A percentile compares a stretch with the other conserved stretches of the same genome.
Evolutionary conservation across 2,888 invertebrate genomes (phyloP).

Genomic region (Acrocyrtus sp.): DNA sequence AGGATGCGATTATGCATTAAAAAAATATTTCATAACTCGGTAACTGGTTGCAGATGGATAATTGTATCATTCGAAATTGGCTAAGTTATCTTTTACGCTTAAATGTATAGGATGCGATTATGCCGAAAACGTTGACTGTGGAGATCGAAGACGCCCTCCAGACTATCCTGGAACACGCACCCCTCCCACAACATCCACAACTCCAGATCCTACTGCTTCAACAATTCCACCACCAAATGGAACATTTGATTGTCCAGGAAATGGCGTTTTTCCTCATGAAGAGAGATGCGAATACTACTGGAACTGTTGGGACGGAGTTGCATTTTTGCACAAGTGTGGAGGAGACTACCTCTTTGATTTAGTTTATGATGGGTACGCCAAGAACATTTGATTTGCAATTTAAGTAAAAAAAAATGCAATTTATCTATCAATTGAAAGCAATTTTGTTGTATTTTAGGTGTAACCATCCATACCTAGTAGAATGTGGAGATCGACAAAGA

Average conservation of each 20-base stretch:
- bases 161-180: conserved; percentile 15
- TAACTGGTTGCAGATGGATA: too few species aligned
- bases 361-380: conserved; percentile 30
- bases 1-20: too few species aligned
- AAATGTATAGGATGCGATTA: conserved; percentile 39
- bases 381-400: background rate
- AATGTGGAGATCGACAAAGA: conserved; percentile 36
- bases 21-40: too few species aligned
- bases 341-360: conserved; percentile 37
- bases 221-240: conserved; percentile 24
- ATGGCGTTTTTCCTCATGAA: conserved; percentile 39
- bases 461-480: conserved; percentile 36
- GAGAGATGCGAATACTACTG: conserved; percentile 46
- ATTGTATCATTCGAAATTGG: too few species aligned
- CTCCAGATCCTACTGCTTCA: conserved; percentile 11
- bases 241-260: conserved; percentile 42
- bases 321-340: conserved; percentile 21
- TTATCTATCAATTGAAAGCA: background rate
- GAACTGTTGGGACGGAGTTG: conserved; percentile 26
- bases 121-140: conserved; percentile 47
- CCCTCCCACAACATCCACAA: conserved; percentile 19
- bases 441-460: conserved; percentile 17
- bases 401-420: background rate
- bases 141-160: conserved; percentile 32
- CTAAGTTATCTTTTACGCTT: background rate